phyloP scores from a whole-genome alignment of 2,797 vertebrate species.

The Natrix natrix region DNA sequence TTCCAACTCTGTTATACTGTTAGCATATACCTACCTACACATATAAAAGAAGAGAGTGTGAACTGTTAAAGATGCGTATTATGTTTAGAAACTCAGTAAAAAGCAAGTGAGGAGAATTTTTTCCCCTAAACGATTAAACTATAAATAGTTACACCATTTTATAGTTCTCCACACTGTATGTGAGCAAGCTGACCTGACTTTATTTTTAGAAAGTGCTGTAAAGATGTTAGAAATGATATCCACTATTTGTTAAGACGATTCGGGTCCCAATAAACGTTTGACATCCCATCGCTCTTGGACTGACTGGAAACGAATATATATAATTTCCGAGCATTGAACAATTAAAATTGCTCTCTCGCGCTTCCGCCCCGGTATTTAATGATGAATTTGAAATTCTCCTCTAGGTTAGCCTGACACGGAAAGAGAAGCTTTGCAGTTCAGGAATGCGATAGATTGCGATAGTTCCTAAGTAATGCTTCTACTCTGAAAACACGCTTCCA shows the following conservation, averaged over 20 bases:
- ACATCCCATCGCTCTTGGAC: not conserved
- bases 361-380: not conserved
- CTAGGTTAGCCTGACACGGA: not conserved
- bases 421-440: not conserved
- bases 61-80: not conserved
- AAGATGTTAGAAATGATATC: not conserved
- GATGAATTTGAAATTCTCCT: not conserved
- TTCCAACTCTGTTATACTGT: too few species aligned
- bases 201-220: not conserved
- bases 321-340: not conserved
- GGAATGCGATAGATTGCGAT: not conserved
- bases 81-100: conserved; percentile 1
- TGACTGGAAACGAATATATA: conserved; percentile 8
- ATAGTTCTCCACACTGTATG: not conserved
- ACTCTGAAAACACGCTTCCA: not conserved
- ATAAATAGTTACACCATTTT: not conserved
- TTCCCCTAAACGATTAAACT: not conserved
- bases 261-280: conserved; percentile 3
- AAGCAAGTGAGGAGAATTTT: not conserved
- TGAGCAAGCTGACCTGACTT: not conserved
- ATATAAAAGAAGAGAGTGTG: fast-evolving
- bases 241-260: not conserved
- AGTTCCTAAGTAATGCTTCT: not conserved
- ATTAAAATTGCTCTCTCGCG: not conserved
- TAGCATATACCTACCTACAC: not conserved